Conservation (phyloP, 1,140 invertebrate species). For the Uloborus diversus region DNA sequence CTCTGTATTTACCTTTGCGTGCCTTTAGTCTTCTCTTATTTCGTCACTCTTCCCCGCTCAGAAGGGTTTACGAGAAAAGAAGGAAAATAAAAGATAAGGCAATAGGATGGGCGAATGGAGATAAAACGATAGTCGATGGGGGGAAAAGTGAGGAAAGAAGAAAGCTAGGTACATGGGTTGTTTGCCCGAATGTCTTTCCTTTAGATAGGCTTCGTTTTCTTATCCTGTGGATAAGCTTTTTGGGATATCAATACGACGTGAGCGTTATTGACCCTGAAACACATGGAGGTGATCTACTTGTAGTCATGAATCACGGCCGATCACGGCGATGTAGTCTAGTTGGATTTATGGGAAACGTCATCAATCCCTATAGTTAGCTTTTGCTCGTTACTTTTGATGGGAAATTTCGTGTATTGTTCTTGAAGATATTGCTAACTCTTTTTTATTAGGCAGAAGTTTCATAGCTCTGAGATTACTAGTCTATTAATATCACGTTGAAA, state of each 20-base stretch:
- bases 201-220: background rate
- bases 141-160: background rate
- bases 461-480: too few relatives aligned
- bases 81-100: constrained; percentile 34
- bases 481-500: too few relatives aligned
- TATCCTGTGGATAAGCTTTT: background rate
- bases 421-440: too few relatives aligned
- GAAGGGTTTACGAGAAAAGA: constrained; percentile 5
- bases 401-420: background rate
- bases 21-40: background rate
- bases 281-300: constrained; percentile 12
- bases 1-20: constrained; percentile 18
- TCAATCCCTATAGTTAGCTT: background rate
- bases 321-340: background rate
- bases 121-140: constrained; percentile 38
- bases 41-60: constrained; percentile 3
- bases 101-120: constrained; percentile 39
- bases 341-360: background rate
- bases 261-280: constrained; percentile 20
- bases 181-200: constrained; percentile 13
- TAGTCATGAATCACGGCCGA: constrained; percentile 10
- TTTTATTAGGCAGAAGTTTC: too few relatives aligned
- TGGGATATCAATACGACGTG: constrained; percentile 26
- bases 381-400: background rate
- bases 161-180: background rate